These are phyloP conservation scores for Heteromurus nitidus DNA, from an alignment of 2,888 invertebrate species.

Conservation along the genomic window DNA sequence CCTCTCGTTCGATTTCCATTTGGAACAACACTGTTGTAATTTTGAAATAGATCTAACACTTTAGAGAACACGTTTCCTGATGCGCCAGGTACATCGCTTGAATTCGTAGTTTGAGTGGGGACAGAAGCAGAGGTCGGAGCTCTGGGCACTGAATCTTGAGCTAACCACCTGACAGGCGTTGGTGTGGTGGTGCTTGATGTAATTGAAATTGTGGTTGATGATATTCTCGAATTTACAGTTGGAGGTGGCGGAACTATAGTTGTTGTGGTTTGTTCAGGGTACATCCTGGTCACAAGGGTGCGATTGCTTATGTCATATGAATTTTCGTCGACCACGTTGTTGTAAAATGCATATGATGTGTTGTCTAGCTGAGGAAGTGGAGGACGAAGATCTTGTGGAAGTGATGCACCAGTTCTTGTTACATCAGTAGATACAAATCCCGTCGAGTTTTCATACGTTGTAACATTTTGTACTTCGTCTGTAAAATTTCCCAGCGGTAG, in stretches of 20 bases:
- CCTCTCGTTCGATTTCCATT: conserved; percentile 3
- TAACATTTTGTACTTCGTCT: conserved; percentile 32
- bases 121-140: too few relatives aligned
- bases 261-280: too few relatives aligned
- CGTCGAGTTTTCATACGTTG: conserved; percentile 6
- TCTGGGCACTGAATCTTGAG: conserved; percentile 36
- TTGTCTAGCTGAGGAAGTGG: conserved; percentile 12
- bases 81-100: neutral
- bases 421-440: conserved; percentile 50
- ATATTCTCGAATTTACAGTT: too few relatives aligned
- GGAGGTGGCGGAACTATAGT: neutral
- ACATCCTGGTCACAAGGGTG: neutral
- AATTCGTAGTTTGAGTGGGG: neutral
- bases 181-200: conserved; percentile 4
- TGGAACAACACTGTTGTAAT: neutral
- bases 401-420: neutral
- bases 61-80: neutral
- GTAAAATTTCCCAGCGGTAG: conserved; percentile 57
- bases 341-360: neutral
- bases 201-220: too few relatives aligned
- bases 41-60: neutral
- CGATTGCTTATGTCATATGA: too few relatives aligned
- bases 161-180: conserved; percentile 22
- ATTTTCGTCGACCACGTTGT: too few relatives aligned
- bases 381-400: conserved; percentile 17